phyloP scores from a whole-genome alignment of 2,888 invertebrate species.

The Stegana nigrithorax region DNA sequence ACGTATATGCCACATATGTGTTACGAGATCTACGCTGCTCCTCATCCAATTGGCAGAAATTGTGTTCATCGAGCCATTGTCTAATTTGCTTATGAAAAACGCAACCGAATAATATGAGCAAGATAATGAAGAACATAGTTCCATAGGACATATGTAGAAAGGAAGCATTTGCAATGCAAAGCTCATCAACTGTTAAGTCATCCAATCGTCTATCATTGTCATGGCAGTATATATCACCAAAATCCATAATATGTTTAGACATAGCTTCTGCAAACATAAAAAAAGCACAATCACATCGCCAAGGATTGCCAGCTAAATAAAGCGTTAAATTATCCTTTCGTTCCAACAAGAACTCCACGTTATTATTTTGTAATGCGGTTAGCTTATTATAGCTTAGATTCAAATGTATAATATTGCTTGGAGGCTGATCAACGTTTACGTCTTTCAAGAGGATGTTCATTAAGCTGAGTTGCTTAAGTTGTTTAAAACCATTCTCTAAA shows the following conservation, averaged over 20 bases:
- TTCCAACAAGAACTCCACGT: background rate
- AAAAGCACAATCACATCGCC: conserved; percentile 1
- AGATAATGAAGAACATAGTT: no score
- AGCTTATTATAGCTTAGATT: background rate
- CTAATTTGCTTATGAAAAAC: no score
- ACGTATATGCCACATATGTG: no score
- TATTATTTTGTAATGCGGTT: background rate
- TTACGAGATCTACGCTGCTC: no score
- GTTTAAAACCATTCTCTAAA: background rate
- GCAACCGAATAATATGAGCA: no score
- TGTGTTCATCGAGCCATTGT: no score
- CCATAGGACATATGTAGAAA: background rate
- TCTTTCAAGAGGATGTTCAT: background rate
- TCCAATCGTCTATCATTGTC: background rate
- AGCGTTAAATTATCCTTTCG: background rate
- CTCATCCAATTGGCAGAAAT: no score
- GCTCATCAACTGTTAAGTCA: background rate
- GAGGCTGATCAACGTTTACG: background rate
- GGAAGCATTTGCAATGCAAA: background rate
- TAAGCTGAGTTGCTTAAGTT: background rate
- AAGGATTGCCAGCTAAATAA: background rate
- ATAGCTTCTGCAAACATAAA: background rate
- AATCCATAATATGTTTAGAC: background rate
- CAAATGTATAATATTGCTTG: background rate
- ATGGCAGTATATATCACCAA: background rate